Base-by-base conservation (phyloP, 2,797 vertebrate species). In the Acrossocheilus wenchowensis region DNA sequence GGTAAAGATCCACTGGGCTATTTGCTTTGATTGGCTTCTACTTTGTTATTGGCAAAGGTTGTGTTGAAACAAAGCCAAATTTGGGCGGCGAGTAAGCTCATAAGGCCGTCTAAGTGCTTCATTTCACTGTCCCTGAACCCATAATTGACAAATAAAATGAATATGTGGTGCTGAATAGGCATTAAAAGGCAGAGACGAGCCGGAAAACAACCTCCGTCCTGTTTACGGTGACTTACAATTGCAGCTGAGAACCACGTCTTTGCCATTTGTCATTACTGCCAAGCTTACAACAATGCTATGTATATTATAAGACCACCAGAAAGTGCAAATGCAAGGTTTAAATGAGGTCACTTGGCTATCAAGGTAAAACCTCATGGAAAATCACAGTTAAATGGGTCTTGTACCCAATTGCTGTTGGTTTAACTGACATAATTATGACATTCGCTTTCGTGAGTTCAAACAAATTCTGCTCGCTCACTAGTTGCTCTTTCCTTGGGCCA, bases 1-100 rank as follows among this genome's bases (percentile, higher is more conserved):
- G 78, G 91, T 93, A 93, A 94, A 93, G 96, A 96, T 95, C 95
- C 96, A 95, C 94, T 91, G 94, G 95, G 94, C 96, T 96, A 92
- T 95, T 94, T 94, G 93, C 92, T 95, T 95, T 96, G 95, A 97
- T 96, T 97, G 96, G 94, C 95, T 96, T 95, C 93, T 95, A 95
- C 94, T 95, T 95, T 94, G 94, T 93, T 95, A 93, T 92, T 93
- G 94, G 93, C 92, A 94, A 93, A 93, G 92, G 91, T 93, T 94
- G 92, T 84, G 87, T 87, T 91, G 90, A 93, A 93, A 92, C 91
- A 93, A 92, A 91, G 89, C 89, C 88, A 88, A 87, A 86, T 91
- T 92, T 92, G 92, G 87, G 84, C n/a, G 73, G 84, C 23, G 66
- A 69, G 71, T 88, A 86, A 89, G 88, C 90, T 85, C 87, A 89